Base-by-base conservation (phyloP, 2,797 vertebrate genomes). In the Spinus olivaceus region DNA sequence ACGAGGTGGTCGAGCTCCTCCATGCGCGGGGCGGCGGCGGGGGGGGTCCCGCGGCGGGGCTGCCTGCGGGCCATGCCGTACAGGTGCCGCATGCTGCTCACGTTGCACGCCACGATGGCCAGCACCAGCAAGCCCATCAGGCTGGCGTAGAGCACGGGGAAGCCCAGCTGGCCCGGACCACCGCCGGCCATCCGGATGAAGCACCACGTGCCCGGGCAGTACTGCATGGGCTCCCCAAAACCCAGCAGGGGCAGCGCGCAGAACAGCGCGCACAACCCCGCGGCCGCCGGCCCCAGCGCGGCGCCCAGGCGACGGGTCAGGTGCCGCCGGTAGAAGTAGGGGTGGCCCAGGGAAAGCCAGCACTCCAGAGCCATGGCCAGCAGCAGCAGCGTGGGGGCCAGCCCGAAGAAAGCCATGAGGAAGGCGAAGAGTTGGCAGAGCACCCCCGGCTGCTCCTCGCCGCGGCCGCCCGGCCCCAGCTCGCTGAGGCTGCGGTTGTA, bases 1-100 rank as follows among this genome's bases (percentile, higher is more conserved):
- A 99, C 95, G 22, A 99, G 98, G 91, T 99, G 98, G 18, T 99
- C 98, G 88, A 99, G 97, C 96, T 99, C 99, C 91, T 98, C 98
- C 97, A 95, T 98, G 91, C 30, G 97, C 1, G 72, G 80, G 22
- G 80, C 18, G 16, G 65, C 6, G 96, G 97, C 30, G 17, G 63
- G 20, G 19, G 41, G 41, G 41, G 41, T 41, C 41, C 28, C 97
- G 72, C 67, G 80, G 46, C 10, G 95, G 50, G 95, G 96, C 73
- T 98, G 97, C 86, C 96, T 27, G 63, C 94, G 33, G 14, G 95
- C 95, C 96, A 97, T 90, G 42, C 56, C 0, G 95, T 98, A 98
- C 63, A 98, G 98, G 74, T 93, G 97, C 82, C 92, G 30, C 97
- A 98, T 98, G 92, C 97, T 98, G 81, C 95, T 96, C 90, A 98